These are phyloP conservation scores for Heliconius charithonia DNA, from an alignment of 2,888 invertebrate species.

Conservation along the genomic window DNA sequence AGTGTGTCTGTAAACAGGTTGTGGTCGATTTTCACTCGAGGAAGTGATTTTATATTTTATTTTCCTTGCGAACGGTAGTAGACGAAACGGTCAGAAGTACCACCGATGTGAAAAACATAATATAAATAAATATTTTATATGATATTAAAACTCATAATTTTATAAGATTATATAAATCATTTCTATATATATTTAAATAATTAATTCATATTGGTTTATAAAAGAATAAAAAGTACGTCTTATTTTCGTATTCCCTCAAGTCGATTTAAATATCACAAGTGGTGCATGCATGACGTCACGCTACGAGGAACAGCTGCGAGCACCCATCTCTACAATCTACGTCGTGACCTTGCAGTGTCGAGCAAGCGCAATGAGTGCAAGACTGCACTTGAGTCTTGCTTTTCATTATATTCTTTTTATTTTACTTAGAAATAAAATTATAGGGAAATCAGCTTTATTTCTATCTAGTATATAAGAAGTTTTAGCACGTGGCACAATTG, in stretches of 20 bases:
- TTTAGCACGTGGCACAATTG: no score
- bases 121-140: no score
- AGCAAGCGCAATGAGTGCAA: conserved; percentile 41
- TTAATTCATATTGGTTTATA: neutral
- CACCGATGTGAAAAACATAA: no score
- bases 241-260: conserved; percentile 4
- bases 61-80: no score
- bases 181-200: neutral
- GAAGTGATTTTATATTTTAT: no score
- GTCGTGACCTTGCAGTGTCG: conserved; percentile 37
- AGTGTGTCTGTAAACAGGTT: no score
- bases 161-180: no score
- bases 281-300: conserved; percentile 39
- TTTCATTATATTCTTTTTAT: conserved; percentile 21
- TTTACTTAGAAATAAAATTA: conserved; percentile 8
- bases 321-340: conserved; percentile 31
- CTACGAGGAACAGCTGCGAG: conserved; percentile 32
- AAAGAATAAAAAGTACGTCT: neutral
- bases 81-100: no score
- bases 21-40: no score
- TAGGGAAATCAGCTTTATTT: neutral
- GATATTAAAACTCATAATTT: no score
- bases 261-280: conserved; percentile 20
- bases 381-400: conserved; percentile 27
- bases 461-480: neutral